These are phyloP conservation scores for Seira ritae DNA, from an alignment of 2,888 invertebrate species.

Conservation along the genomic window DNA sequence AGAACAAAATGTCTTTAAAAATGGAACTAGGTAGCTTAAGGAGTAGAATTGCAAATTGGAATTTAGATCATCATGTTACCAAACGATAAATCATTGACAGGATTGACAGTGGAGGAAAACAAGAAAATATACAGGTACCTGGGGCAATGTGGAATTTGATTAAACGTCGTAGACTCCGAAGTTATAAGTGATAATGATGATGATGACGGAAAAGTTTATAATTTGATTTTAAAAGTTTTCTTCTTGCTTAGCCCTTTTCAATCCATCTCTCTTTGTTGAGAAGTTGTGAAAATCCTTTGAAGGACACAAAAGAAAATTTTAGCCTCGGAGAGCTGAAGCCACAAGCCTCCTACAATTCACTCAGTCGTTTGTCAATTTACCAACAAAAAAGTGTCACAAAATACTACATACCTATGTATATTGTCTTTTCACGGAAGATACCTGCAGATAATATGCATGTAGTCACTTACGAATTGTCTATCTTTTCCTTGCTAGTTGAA, in stretches of 20 bases:
- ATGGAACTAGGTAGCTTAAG: too few relatives aligned
- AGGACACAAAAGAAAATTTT: neutral
- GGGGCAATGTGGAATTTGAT: too few relatives aligned
- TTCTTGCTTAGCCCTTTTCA: neutral
- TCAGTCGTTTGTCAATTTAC: neutral
- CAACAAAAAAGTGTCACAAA: constrained; percentile 5
- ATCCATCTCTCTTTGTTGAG: neutral
- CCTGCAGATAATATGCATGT: too few relatives aligned
- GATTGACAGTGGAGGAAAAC: too few relatives aligned
- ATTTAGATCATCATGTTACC: too few relatives aligned
- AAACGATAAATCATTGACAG: too few relatives aligned
- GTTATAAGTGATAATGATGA: neutral
- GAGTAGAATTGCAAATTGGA: too few relatives aligned
- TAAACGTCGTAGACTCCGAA: too few relatives aligned
- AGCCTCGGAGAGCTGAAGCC: neutral
- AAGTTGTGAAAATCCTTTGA: neutral
- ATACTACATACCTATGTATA: neutral
- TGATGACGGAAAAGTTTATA: neutral
- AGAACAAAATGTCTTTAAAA: too few relatives aligned
- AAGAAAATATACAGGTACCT: too few relatives aligned
- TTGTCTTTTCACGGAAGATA: constrained; percentile 10
- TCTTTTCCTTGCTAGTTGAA: constrained; percentile 82
- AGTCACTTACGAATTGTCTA: neutral
- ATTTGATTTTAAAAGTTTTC: constrained; percentile 1
- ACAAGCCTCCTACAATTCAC: neutral